Conservation (phyloP, 2,797 vertebrate genomes). For the Hirundo rustica region DNA sequence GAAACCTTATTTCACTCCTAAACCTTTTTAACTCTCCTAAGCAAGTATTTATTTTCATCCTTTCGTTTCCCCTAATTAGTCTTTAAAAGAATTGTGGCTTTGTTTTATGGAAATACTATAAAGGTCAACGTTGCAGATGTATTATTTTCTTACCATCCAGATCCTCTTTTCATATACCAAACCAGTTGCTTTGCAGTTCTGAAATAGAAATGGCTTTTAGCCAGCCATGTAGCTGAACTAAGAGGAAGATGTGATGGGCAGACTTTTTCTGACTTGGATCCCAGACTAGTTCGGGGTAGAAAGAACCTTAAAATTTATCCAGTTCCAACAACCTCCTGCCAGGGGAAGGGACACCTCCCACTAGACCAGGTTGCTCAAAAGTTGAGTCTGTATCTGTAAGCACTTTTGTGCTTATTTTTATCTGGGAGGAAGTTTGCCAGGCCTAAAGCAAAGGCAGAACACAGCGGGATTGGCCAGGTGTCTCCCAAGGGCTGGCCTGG, state of each 20-base stretch:
- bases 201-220: background rate
- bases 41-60: background rate
- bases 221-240: background rate
- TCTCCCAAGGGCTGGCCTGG: background rate
- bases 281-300: background rate
- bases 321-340: background rate
- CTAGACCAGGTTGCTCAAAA: background rate
- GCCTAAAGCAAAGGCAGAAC: background rate
- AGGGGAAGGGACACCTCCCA: background rate
- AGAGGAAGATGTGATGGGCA: rapidly evolving
- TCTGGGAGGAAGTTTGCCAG: background rate
- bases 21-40: background rate
- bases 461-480: rapidly evolving
- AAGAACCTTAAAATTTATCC: background rate
- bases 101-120: background rate
- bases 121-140: background rate
- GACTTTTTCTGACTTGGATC: background rate
- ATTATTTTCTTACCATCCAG: background rate
- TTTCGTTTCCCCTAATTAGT: background rate
- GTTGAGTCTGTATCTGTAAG: rapidly evolving
- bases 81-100: background rate
- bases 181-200: background rate
- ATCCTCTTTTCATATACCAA: background rate
- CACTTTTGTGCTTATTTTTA: background rate
- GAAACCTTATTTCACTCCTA: background rate